Percentiles rank a stretch among this genome's conserved stretches.
phyloP scores from a whole-genome alignment of 2,797 vertebrate genomes.

The Propithecus perrieri region DNA sequence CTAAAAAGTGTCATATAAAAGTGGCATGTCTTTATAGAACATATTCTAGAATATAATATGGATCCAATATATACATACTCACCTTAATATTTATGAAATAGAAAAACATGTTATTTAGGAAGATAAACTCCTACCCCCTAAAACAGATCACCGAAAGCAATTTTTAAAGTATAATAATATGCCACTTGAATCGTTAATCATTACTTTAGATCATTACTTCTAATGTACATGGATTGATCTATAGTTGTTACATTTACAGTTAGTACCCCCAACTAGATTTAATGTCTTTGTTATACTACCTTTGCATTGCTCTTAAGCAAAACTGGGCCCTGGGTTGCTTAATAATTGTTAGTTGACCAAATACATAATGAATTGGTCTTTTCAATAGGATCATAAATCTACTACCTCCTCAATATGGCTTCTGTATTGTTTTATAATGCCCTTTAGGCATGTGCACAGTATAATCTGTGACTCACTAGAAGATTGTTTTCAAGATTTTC shows the following conservation, averaged over 20 bases:
- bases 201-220: neutral
- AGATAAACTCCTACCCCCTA: neutral
- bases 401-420: neutral
- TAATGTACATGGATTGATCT: neutral
- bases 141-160: neutral
- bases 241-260: neutral
- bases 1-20: neutral
- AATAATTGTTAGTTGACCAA: neutral
- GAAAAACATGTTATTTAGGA: neutral
- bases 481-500: constrained; percentile 62
- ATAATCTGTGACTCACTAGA: constrained; percentile 43
- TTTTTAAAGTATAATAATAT: neutral
- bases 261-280: neutral
- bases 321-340: neutral
- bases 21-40: neutral
- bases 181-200: neutral
- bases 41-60: neutral
- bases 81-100: neutral
- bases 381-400: neutral
- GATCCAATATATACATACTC: neutral
- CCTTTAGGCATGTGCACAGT: neutral
- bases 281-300: neutral
- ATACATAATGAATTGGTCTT: neutral
- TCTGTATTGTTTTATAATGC: neutral
- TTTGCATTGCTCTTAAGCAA: constrained; percentile 30